Conservation (phyloP, 1,140 invertebrate species). For the Pollicipes pollicipes region DNA sequence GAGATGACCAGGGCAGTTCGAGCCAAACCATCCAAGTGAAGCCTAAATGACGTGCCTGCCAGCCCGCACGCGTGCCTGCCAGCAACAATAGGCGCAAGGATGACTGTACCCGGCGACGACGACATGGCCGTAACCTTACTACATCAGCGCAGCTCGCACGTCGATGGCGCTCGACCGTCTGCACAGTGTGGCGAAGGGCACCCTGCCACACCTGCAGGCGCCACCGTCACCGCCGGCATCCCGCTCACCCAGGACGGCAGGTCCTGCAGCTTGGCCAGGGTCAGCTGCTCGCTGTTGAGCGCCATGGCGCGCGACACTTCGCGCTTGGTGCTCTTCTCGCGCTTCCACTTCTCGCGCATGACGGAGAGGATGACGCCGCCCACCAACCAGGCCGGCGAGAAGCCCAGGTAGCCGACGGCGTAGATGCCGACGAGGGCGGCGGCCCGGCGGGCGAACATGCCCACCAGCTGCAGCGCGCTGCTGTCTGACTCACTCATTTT, state of each 20-base stretch:
- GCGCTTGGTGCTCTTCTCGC: background rate
- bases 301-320: background rate
- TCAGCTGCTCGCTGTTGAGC: constrained; percentile 3
- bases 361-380: background rate
- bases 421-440: background rate
- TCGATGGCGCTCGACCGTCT: no score
- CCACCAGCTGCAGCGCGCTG: background rate
- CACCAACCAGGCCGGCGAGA: constrained; percentile 2
- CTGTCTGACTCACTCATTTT: background rate
- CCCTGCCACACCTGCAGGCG: no score
- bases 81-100: no score
- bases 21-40: no score
- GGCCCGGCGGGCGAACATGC: background rate
- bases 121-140: no score
- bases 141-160: no score
- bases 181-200: no score
- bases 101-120: no score
- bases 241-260: constrained; percentile 3
- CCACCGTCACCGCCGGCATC: no score
- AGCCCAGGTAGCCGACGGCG: background rate
- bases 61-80: background rate
- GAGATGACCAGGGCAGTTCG: no score
- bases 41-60: no score
- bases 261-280: background rate
- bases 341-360: background rate